A percentile compares a stretch with the other conserved stretches of the same genome.
These are phyloP conservation scores for Caenorhabditis elegans DNA, from an alignment of 1,140 invertebrate species.

Conservation along the genomic window WBcel235 BX284602.5:4258501-4259000, in stretches of 20 bases:
- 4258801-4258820: too few relatives aligned
- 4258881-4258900: too few relatives aligned
- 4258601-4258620: conserved; percentile 13
- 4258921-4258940: too few relatives aligned
- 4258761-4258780: neutral
- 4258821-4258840: neutral
- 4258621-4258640: neutral
- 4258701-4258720: neutral
- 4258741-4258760: neutral
- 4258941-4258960: too few relatives aligned
- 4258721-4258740: neutral
- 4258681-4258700: neutral
- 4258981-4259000: too few relatives aligned
- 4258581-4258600: conserved; percentile 7
- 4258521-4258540: neutral
- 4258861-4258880: too few relatives aligned
- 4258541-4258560: conserved; percentile 20
- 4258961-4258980: too few relatives aligned
- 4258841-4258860: neutral
- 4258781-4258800: too few relatives aligned
- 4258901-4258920: too few relatives aligned
- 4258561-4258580: neutral
- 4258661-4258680: too few relatives aligned
- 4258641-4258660: conserved; percentile 24
- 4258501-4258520: neutral